Evolutionary conservation across 2,888 invertebrate genomes (phyloP).

Genomic region (Himalopsyche japonica): DNA sequence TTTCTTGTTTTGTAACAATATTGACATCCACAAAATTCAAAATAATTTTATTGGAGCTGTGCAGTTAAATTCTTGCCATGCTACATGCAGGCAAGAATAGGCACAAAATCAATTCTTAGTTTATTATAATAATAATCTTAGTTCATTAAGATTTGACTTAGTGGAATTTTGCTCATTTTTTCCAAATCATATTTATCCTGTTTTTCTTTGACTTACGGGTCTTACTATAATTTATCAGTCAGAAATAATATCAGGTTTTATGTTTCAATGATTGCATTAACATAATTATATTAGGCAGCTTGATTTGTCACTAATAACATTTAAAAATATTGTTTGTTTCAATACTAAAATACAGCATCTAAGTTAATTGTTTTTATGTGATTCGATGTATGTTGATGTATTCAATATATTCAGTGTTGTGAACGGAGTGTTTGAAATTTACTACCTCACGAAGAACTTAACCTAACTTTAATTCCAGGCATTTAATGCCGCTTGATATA

Average conservation of each 20-base stretch:
- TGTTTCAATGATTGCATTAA: background rate
- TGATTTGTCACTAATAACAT: background rate
- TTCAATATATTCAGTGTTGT: background rate
- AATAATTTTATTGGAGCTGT: background rate
- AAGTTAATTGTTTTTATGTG: background rate
- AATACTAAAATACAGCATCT: background rate
- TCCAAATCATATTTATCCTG: background rate
- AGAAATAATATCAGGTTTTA: background rate
- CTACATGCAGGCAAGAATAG: background rate
- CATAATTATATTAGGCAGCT: background rate
- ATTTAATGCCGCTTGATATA: slow-evolving; percentile 24
- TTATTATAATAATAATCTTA: background rate
- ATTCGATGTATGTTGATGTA: background rate
- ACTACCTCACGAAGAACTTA: slow-evolving; percentile 14
- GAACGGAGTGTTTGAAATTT: background rate
- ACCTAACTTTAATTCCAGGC: slow-evolving; percentile 16
- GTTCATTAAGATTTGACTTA: background rate
- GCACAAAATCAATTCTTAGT: background rate
- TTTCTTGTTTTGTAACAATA: background rate
- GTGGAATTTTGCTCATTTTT: background rate
- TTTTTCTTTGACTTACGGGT: background rate
- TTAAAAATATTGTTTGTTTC: background rate
- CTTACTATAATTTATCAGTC: background rate
- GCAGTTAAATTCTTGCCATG: background rate
- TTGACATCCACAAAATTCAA: background rate